These are phyloP conservation scores for Struthidea cinerea DNA, from an alignment of 2,113 vertebrate genomes.

Conservation along the genomic window DNA sequence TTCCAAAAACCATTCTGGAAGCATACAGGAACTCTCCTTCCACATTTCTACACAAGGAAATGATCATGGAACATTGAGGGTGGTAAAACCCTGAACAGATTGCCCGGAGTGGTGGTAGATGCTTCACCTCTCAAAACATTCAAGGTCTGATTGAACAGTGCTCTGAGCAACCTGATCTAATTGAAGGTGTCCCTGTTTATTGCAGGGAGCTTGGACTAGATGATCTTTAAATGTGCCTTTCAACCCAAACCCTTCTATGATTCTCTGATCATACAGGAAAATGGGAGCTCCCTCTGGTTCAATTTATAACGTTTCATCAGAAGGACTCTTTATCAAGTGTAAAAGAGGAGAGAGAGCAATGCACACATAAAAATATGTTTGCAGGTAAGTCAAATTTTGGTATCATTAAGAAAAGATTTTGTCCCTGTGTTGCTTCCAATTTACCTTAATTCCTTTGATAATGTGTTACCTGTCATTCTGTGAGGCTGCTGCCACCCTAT, in stretches of 20 bases:
- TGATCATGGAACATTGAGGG: background rate
- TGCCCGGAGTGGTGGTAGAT: background rate
- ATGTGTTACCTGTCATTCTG: background rate
- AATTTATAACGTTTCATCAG: background rate
- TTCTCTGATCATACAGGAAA: background rate
- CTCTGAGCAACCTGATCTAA: background rate
- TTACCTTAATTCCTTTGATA: background rate
- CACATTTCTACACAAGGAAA: background rate
- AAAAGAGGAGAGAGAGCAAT: background rate
- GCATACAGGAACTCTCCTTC: background rate
- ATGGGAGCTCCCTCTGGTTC: background rate
- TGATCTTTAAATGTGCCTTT: background rate
- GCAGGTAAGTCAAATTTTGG: background rate
- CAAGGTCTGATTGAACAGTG: background rate
- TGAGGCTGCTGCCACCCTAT: background rate
- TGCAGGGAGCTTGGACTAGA: background rate
- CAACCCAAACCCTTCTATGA: background rate
- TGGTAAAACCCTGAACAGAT: background rate
- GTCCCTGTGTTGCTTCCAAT: fast-evolving
- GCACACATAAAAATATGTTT: background rate
- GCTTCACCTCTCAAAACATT: background rate
- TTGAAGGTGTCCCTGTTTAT: background rate
- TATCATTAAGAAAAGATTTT: background rate
- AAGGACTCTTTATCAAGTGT: background rate
- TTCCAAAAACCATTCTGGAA: background rate